These are phyloP conservation scores for Australoheros scitulus DNA, from an alignment of 2,113 vertebrate species.

Conservation along the genomic window DNA sequence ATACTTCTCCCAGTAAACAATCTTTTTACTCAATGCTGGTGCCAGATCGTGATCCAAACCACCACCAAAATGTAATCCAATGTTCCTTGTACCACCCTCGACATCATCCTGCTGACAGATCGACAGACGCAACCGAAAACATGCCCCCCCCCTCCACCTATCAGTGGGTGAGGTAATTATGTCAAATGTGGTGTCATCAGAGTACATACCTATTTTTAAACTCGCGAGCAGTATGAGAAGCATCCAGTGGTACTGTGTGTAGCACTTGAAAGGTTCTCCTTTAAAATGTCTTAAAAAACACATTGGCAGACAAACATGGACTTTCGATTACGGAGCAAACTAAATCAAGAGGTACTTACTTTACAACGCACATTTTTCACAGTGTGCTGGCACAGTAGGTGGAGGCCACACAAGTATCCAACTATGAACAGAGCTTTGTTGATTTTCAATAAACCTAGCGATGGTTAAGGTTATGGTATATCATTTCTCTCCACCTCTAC, in stretches of 20 bases:
- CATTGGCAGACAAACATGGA: neutral
- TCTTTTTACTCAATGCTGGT: too few relatives aligned
- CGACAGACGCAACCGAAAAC: too few relatives aligned
- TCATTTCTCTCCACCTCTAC: neutral
- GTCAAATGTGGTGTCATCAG: neutral
- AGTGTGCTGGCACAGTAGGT: neutral
- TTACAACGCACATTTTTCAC: neutral
- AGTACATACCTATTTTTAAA: neutral
- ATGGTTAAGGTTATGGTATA: neutral
- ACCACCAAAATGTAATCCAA: too few relatives aligned
- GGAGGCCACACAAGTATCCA: neutral
- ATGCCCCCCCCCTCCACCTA: too few relatives aligned
- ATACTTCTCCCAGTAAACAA: too few relatives aligned
- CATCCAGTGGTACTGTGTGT: slow-evolving; percentile 7
- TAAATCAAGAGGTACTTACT: neutral
- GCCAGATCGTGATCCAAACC: too few relatives aligned
- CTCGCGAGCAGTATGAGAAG: neutral
- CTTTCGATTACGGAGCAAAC: neutral
- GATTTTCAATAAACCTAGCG: neutral
- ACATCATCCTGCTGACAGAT: too few relatives aligned
- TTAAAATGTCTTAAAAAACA: slow-evolving; percentile 4
- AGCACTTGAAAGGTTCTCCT: neutral
- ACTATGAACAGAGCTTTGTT: neutral
- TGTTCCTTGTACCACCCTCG: too few relatives aligned
- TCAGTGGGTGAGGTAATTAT: neutral